Evolutionary conservation across 2,888 invertebrate species (phyloP), one percentile per base, ranked within the genome.

Genomic region (Eilema sororculum): DNA sequence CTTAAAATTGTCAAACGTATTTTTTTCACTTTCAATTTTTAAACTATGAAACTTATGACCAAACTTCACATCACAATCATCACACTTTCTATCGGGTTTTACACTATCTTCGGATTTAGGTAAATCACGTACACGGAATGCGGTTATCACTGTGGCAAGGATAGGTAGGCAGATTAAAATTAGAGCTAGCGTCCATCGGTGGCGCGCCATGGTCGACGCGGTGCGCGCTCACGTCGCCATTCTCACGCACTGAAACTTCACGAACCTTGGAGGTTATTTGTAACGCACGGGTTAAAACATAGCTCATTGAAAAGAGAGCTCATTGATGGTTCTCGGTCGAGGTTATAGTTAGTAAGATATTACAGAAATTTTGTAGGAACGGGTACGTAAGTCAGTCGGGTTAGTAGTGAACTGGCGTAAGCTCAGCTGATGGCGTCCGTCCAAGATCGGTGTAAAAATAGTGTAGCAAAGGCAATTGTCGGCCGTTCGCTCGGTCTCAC

Each of bases 361-460:
- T 84, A 83, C 80, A 83, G 66, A 84, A 85, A 87, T 89, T 92
- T 88, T 84, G 86, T 85, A 80, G 87, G 87, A 89, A 90, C 90
- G 88, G 89, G 90, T 88, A 87, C 89, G 91, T 89, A 89, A 90
- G 88, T 87, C 86, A 84, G 96, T 87, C 95, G 85, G 96, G 96
- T 92, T 97, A 97, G 88, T 96, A 96, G 82, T 96, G 87, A 88
- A 97, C 96, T 89, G 97, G 93, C 90, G 95, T 93, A 91, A 74
- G 96, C 96, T 85, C 96, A 95, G 82, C 86, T 87, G 87, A 89
- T 95, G 95, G 95, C 95, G 91, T 76, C 73, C 85, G 84, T 93
- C 95, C 95, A 95, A 94, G 88, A 89, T 87, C 87, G 82, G 84
- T 82, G 86, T 94, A 95, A 93, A 95, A 95, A 95, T 95, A 95